Base-by-base conservation (phyloP, 1,140 invertebrate species). In the Drosophila orosa region DNA sequence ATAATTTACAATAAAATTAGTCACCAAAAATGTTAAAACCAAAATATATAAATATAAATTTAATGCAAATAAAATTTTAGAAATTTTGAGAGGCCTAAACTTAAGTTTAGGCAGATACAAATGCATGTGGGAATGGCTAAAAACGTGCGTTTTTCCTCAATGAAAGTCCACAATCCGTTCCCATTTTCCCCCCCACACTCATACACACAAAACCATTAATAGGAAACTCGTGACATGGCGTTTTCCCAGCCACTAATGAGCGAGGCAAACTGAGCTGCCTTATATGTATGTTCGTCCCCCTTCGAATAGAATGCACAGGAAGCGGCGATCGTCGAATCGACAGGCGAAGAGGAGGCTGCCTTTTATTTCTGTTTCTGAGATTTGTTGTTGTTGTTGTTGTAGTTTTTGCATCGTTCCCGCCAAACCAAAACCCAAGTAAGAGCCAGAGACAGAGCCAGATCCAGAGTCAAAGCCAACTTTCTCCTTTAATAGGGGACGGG, bases 161-260 rank as follows among this genome's bases (percentile, higher is more conserved):
- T 83, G 73, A 50, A 35, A 8, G 24, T 59, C 27, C 52, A 58
- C 59, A 61, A 15, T 62, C 44, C 35, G 52, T 66, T 60, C n/a
- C 48, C 39, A 55, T 68, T 29, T 48, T 45, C 44, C 52, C 42
- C 35, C 13, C 8, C 40, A 8, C 24, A 2, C 48, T n/a, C n/a
- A 35, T 5, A 50, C 31, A 54, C 48, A 52, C n/a, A 50, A 12
- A 31, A 8, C 73, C 62, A 82, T 74, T 62, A 79, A 87, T 77
- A 74, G 57, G 27, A 77, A 78, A 83, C 72, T 87, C 84, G 83
- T 87, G 83, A 89, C 68, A 58, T 50, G 57, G 79, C 79, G 63
- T 68, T 87, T 87, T 83, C 48, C 56, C 27, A 57, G 60, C 78
- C 75, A 80, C 79, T 87, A 82, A 87, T 87, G 83, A 87, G 79